Evolutionary conservation across 1,140 invertebrate genomes (phyloP), one percentile per base, ranked within the genome.

Genomic region (Drosophila ambigua): DNA sequence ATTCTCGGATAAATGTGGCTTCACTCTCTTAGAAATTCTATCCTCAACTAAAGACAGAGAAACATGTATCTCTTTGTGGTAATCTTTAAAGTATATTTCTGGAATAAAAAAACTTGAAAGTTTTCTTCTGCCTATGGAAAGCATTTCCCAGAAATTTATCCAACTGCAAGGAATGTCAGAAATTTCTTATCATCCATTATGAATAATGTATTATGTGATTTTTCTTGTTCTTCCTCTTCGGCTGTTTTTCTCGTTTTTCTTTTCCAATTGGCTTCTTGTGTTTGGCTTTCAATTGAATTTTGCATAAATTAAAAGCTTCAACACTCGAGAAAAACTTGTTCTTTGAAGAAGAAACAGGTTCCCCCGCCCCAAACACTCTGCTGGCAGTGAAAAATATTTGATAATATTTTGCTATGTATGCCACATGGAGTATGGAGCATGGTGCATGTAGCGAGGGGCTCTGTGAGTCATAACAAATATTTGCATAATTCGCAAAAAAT

Each of bases 251-350:
- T 39, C 11, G 35, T 59, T 44, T 57, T 54, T 31, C 28, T 53
- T 59, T 74, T 50, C 49, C 41, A 48, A 66, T 55, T 31, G 58
- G 5, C 24, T 45, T 43, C 48, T 53, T 48, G 35, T 39, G 35
- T 39, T 39, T 39, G 50, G 8, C 41, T 51, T 68, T 43, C 35
- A 39, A 59, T 63, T 77, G 57, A 71, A 69, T 39, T 13, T 39
- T 79, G 74, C 50, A 64, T 61, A 82, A 63, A 68, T 72, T 77
- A 73, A 80, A 60, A 63, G 51, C 45, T 24, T 48, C 62, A 49
- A 43, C 39, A 50, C 65, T 39, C 6, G 35, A 39, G 4, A 15
- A 4, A 59, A 75, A 60, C 72, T 61, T 54, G 65, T 71, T 77
- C 53, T 59, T 39, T 39, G 35, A 39, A 13, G 11, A 55, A 31